Base-by-base conservation (phyloP, 2,888 invertebrate genomes). In the Leptothorax acervorum region DNA sequence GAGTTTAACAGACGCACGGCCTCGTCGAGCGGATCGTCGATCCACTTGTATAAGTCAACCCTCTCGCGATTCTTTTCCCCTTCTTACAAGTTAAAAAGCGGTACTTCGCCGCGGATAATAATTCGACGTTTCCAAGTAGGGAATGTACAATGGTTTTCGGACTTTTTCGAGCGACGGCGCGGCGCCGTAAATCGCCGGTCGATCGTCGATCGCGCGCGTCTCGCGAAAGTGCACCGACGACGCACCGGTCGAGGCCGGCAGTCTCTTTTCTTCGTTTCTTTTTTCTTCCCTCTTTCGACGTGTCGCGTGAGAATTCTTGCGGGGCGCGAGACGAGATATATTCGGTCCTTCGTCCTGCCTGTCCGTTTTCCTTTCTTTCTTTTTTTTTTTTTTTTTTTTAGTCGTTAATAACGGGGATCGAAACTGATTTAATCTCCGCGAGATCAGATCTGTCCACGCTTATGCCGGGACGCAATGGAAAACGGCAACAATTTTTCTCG, bases 81-180 rank as follows among this genome's bases (percentile, higher is more conserved):
- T 9, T 48, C 42, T 35, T 55, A 2, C 42, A 23, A 28, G 23
- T 23, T 23, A 48, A 48, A 23, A 8, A 48, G 35, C 31, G 53
- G 42, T 8, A 18, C 28, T 28, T 79, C 31, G 45, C 79, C 12
- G 31, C n/a, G 42, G 28, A 39, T 68, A n/a, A n/a, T 70, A 79
- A 79, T 79, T 79, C 70, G 75, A 63, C 63, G 39, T 65, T 76
- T 76, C 39, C 65, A 65, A 76, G 39, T 65, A 65, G 76, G 76
- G 65, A 65, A 42, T 23, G 31, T 74, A 2, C 15, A 48, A 48
- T 15, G 8, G 15, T 42, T 65, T 42, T 23, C 42, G 18, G 12
- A 23, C 23, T 0, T 23, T 23, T 23, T 23, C 23, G 23, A 12
- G 63, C 57, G 57, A 28, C 28, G 60, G 31, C 60, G 60, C 28